These are phyloP conservation scores for Sebastes jordani DNA, from an alignment of 2,797 vertebrate species.

Conservation along the genomic window DNA sequence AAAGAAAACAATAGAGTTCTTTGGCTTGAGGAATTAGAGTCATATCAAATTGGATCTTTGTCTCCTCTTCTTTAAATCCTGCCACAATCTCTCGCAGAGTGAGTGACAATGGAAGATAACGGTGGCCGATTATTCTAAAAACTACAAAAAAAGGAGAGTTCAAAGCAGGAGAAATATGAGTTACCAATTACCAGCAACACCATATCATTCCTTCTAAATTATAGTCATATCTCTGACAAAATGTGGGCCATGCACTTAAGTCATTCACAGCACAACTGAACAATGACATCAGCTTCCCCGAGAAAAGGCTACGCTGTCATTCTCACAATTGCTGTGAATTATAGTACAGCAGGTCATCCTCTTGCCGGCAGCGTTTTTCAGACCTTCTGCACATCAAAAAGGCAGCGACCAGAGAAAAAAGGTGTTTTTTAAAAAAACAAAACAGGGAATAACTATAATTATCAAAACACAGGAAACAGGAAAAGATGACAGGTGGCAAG, in stretches of 20 bases:
- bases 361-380: slow-evolving; percentile 23
- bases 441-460: slow-evolving; percentile 12
- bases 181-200: slow-evolving; percentile 38
- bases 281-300: slow-evolving; percentile 44
- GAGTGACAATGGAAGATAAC: slow-evolving; percentile 45
- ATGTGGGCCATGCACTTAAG: slow-evolving; percentile 40
- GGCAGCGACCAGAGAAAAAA: background rate
- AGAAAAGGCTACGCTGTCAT: slow-evolving; percentile 47
- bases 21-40: slow-evolving; percentile 57
- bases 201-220: slow-evolving; percentile 56
- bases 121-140: slow-evolving; percentile 30
- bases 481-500: background rate
- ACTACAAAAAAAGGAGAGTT: background rate
- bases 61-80: slow-evolving; percentile 48
- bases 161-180: slow-evolving; percentile 32
- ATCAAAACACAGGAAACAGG: background rate
- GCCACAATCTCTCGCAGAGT: slow-evolving; percentile 33
- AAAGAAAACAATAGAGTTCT: slow-evolving; percentile 52
- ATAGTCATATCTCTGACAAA: slow-evolving; percentile 52
- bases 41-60: slow-evolving; percentile 63
- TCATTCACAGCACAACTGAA: slow-evolving; percentile 48
- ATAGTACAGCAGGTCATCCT: slow-evolving; percentile 37
- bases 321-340: slow-evolving; percentile 60
- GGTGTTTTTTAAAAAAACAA: background rate
- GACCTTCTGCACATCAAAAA: slow-evolving; percentile 18